phyloP scores from a whole-genome alignment of 2,888 invertebrate species.

The Erebia ligea region DNA sequence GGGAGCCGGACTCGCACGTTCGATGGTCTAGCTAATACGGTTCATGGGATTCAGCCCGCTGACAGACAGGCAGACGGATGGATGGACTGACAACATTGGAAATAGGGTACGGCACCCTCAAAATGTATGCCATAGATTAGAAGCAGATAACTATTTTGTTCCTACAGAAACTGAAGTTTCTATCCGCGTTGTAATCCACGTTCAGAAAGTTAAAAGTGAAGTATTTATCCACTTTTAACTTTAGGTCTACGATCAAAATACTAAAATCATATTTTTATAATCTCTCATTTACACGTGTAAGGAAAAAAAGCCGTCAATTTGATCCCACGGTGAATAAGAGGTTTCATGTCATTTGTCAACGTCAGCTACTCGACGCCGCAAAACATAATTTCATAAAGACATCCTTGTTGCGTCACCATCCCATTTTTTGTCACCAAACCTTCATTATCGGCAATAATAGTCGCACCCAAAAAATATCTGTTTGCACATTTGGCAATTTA shows the following conservation, averaged over 20 bases:
- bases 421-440: slow-evolving; percentile 33
- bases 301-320: slow-evolving; percentile 72
- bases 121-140: too few relatives aligned
- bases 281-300: slow-evolving; percentile 56
- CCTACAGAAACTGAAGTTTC: too few relatives aligned
- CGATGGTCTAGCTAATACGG: too few relatives aligned
- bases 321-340: slow-evolving; percentile 80
- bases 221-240: too few relatives aligned
- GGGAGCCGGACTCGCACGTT: too few relatives aligned
- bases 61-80: too few relatives aligned
- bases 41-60: too few relatives aligned
- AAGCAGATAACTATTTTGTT: too few relatives aligned
- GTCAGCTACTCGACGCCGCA: slow-evolving; percentile 75
- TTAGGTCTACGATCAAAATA: not conserved
- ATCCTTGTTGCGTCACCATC: slow-evolving; percentile 65
- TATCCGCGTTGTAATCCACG: too few relatives aligned
- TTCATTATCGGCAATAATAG: slow-evolving; percentile 11
- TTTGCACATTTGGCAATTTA: not conserved
- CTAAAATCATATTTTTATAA: slow-evolving; percentile 16
- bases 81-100: too few relatives aligned
- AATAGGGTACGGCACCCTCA: too few relatives aligned
- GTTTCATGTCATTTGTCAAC: slow-evolving; percentile 77
- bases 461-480: slow-evolving; percentile 6
- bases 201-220: too few relatives aligned
- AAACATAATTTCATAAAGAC: slow-evolving; percentile 80